Evolutionary conservation across 2,113 vertebrate species (phyloP).

Genomic region (Pedionomus torquatus): DNA sequence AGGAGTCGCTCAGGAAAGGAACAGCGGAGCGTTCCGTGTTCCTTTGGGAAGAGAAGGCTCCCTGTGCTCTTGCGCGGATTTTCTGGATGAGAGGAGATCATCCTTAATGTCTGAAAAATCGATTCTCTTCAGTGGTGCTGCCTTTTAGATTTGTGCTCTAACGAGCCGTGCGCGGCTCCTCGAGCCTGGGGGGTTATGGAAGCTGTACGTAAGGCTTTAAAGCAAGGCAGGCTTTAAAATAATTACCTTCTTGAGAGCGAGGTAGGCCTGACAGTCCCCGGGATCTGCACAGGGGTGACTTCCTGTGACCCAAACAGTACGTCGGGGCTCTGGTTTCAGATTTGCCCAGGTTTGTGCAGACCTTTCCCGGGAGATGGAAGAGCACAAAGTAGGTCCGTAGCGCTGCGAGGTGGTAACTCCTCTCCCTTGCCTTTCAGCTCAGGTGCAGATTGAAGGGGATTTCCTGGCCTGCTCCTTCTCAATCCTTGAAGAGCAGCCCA

Average conservation of each 20-base stretch:
- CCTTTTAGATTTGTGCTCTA: neutral
- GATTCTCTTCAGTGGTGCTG: neutral
- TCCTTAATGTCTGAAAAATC: neutral
- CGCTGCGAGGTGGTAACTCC: neutral
- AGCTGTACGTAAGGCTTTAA: neutral
- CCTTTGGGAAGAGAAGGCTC: neutral
- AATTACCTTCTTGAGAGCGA: neutral
- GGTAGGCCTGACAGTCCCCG: neutral
- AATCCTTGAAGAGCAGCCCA: slow-evolving; percentile 97
- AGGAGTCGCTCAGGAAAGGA: neutral
- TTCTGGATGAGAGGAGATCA: neutral
- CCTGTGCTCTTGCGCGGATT: neutral
- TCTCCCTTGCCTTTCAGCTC: slow-evolving; percentile 79
- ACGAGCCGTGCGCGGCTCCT: neutral
- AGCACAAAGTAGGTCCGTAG: neutral
- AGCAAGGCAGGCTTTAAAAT: neutral
- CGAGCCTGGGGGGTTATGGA: neutral
- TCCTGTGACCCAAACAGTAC: neutral
- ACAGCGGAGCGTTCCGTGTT: neutral
- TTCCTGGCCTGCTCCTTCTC: slow-evolving; percentile 98
- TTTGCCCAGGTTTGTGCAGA: neutral
- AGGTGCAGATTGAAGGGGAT: slow-evolving; percentile 98
- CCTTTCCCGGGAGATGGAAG: neutral
- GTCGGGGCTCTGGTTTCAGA: neutral
- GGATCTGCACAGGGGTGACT: neutral